Evolutionary conservation across 1,140 invertebrate genomes (phyloP), one percentile per base, ranked within the genome.

Genomic region (Mesaphorura yosii): DNA sequence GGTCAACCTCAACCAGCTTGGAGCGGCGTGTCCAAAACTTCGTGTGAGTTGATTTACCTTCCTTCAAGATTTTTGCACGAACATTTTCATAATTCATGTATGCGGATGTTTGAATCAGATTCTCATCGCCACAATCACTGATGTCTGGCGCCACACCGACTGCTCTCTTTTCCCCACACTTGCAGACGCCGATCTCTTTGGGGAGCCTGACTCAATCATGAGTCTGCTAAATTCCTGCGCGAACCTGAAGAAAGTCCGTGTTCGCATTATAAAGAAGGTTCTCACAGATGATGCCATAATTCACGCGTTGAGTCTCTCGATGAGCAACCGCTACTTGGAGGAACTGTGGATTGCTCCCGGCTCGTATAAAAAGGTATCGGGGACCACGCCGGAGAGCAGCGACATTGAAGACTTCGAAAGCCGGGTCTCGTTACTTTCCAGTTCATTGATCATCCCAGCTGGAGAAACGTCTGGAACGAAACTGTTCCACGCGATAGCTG

Each of bases 331-430:
- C n/a, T 48, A 45, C 6, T 23, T 57, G 1, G 45, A 57, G 17
- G 55, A 57, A 22, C 28, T 57, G 17, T 57, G 55, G 55, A 53
- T 57, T 20, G 55, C 55, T 34, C 55, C 55, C 19, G 55, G 55
- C 14, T 15, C 23, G 34, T 42, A 49, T 17, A 31, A 48, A 22
- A 38, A 23, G 34, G 5, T 2, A 15, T 20, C 6, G 22, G 28
- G 15, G 0, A 41, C 4, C 26, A 17, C 20, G 26, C 4, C 23
- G 23, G n/a, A 15, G 14, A 22, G 20, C 17, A 20, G 10, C 28
- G n/a, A 31, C 25, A 12, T 14, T 52, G 7, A 34, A 45, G 10
- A 6, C 27, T 17, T 2, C 39, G 22, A 7, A 14, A 12, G 17
- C 26, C 26, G 28, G 14, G 0, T 12, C 37, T 29, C 25, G 5